Evolutionary conservation across 2,797 vertebrate species (phyloP).

Genomic region (Echeneis naucrates): DNA sequence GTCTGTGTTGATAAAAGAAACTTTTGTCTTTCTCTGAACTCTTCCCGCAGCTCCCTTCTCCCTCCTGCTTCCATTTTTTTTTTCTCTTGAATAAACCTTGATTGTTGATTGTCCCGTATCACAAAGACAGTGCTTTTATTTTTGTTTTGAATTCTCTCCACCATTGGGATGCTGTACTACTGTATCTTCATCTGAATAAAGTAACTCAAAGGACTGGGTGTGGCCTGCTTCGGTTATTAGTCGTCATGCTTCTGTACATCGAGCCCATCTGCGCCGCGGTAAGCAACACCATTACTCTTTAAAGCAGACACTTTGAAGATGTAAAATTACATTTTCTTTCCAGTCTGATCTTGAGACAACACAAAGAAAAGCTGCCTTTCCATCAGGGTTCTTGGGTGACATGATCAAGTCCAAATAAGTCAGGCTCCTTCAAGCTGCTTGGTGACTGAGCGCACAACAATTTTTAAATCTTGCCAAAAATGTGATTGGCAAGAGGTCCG

Average conservation of each 20-base stretch:
- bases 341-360: not conserved
- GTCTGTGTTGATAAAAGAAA: slow-evolving; percentile 64
- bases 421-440: not conserved
- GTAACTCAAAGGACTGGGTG: slow-evolving; percentile 67
- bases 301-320: not conserved
- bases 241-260: not conserved
- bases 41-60: slow-evolving; percentile 28
- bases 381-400: no score
- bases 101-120: slow-evolving; percentile 79
- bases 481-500: not conserved
- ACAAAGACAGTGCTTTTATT: slow-evolving; percentile 75
- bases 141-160: slow-evolving; percentile 73
- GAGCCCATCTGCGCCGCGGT: slow-evolving; percentile 7
- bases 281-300: not conserved
- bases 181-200: slow-evolving; percentile 85
- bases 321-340: not conserved
- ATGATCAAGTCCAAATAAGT: no score
- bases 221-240: slow-evolving; percentile 14
- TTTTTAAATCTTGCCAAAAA: slow-evolving; percentile 5
- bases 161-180: slow-evolving; percentile 80
- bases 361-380: no score
- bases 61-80: slow-evolving; percentile 44
- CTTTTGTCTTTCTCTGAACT: slow-evolving; percentile 55
- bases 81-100: slow-evolving; percentile 75
- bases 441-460: not conserved